phyloP scores from a whole-genome alignment of 35 echinoderm and acorn worm species.

The Strongylocentrotus purpuratus region DNA sequence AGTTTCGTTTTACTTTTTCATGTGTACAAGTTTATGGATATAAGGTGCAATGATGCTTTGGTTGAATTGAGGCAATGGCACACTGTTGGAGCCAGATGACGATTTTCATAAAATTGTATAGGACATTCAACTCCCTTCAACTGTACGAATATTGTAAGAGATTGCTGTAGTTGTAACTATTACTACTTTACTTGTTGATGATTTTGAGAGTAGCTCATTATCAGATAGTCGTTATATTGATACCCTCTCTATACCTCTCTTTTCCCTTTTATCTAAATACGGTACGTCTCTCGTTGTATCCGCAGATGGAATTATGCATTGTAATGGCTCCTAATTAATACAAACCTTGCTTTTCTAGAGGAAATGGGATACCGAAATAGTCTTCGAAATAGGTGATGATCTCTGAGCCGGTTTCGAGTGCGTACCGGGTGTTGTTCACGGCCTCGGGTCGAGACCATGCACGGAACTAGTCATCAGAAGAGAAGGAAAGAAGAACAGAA shows the following conservation, averaged over 20 bases:
- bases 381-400: slow-evolving; percentile 80
- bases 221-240: background rate
- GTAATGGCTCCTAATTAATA: background rate
- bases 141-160: too few relatives aligned
- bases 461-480: slow-evolving; percentile 53
- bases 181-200: background rate
- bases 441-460: slow-evolving; percentile 75
- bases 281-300: background rate
- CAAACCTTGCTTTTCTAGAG: slow-evolving; percentile 88
- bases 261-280: background rate
- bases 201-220: too few relatives aligned
- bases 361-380: slow-evolving; percentile 72
- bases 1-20: too few relatives aligned
- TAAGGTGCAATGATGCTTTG: too few relatives aligned
- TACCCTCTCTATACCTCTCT: background rate
- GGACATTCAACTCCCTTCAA: too few relatives aligned
- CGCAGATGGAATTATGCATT: too few relatives aligned
- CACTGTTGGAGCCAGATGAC: too few relatives aligned
- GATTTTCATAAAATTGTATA: too few relatives aligned
- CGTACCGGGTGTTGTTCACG: slow-evolving; percentile 53
- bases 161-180: background rate
- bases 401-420: slow-evolving; percentile 56
- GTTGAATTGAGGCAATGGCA: too few relatives aligned
- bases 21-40: too few relatives aligned
- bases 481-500: background rate